These are phyloP conservation scores for Tethea ocularis DNA, from an alignment of 2,888 invertebrate genomes.

Conservation along the genomic window DNA sequence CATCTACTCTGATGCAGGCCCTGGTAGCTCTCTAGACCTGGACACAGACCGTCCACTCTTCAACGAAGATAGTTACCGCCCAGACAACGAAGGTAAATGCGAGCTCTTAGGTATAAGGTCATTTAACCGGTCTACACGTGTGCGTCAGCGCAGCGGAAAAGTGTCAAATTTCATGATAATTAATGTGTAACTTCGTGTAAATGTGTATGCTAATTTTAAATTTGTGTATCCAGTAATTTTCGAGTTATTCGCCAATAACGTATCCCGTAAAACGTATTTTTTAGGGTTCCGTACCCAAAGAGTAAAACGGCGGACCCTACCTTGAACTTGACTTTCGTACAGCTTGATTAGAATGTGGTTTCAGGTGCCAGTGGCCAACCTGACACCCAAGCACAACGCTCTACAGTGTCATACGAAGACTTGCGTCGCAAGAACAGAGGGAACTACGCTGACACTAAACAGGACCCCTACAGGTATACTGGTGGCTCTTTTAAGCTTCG, in stretches of 20 bases:
- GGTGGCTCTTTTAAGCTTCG: neutral
- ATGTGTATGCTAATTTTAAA: too few species aligned
- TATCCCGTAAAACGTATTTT: too few species aligned
- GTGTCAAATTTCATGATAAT: too few species aligned
- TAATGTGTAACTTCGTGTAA: too few species aligned
- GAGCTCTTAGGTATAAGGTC: too few species aligned
- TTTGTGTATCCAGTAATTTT: too few species aligned
- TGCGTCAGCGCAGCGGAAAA: too few species aligned
- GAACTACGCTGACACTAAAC: slow-evolving; percentile 76
- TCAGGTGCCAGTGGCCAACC: slow-evolving; percentile 53
- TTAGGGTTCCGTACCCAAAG: too few species aligned
- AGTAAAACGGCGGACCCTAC: too few species aligned
- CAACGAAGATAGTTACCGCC: slow-evolving; percentile 78
- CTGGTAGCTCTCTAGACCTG: slow-evolving; percentile 82
- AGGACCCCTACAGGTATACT: slow-evolving; percentile 76
- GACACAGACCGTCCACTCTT: slow-evolving; percentile 86
- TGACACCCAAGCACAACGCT: slow-evolving; percentile 29
- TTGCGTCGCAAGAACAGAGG: slow-evolving; percentile 88
- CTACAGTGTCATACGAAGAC: slow-evolving; percentile 88
- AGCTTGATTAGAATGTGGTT: slow-evolving; percentile 30
- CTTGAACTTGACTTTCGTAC: too few species aligned
- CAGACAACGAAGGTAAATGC: slow-evolving; percentile 39
- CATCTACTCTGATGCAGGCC: slow-evolving; percentile 83
- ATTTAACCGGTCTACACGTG: too few species aligned
- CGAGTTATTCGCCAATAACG: too few species aligned